These are phyloP conservation scores for Cheirogaleus major DNA, from an alignment of 2,797 vertebrate species.

Conservation along the genomic window DNA sequence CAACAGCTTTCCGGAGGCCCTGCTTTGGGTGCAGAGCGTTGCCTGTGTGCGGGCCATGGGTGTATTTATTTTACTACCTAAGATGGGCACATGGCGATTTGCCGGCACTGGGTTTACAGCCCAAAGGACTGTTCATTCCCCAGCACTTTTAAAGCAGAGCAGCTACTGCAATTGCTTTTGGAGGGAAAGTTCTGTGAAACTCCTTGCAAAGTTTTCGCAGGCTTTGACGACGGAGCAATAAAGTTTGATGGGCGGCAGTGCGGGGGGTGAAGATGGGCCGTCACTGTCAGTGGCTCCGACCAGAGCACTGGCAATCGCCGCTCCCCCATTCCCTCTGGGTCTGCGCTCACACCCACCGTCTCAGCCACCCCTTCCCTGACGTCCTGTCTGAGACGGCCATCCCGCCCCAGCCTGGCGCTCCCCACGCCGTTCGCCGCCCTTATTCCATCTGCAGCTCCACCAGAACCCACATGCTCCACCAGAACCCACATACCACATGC, in stretches of 20 bases:
- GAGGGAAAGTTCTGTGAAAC: background rate
- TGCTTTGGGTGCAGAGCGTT: accelerated
- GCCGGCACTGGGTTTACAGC: background rate
- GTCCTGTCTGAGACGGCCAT: background rate
- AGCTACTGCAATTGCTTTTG: background rate
- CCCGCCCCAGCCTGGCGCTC: background rate
- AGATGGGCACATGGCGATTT: background rate
- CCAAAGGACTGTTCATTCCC: background rate
- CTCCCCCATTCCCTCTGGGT: background rate
- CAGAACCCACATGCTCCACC: accelerated
- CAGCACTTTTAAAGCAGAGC: background rate
- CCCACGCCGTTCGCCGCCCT: accelerated
- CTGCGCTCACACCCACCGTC: background rate
- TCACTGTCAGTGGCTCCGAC: accelerated
- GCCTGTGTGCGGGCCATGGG: background rate
- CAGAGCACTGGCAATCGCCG: accelerated
- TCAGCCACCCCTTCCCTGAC: background rate
- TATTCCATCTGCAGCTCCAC: background rate
- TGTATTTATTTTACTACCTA: background rate
- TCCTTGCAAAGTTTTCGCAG: background rate
- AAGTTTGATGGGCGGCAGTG: background rate
- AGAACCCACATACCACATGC: accelerated
- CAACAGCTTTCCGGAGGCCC: accelerated
- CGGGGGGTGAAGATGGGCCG: background rate
- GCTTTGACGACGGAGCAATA: background rate